Evolutionary conservation across 2,888 invertebrate genomes (phyloP).

Genomic region (Andrena praecox): DNA sequence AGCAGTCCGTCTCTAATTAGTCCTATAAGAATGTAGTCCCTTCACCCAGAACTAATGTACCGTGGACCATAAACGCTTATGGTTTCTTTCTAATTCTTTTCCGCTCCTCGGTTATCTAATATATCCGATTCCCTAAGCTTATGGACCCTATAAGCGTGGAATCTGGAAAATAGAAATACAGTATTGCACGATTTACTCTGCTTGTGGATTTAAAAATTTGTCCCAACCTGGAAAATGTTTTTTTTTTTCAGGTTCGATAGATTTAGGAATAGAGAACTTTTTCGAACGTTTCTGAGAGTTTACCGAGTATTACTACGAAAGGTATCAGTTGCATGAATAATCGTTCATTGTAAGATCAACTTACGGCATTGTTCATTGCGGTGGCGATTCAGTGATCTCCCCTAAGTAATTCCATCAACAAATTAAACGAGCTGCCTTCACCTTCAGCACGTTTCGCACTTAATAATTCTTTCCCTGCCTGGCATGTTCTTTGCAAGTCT

Average conservation of each 20-base stretch:
- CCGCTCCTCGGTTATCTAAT: constrained; percentile 63
- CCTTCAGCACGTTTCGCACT: constrained; percentile 92
- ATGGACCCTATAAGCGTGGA: constrained; percentile 80
- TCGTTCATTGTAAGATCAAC: constrained; percentile 20
- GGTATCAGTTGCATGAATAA: neutral
- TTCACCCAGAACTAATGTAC: constrained; percentile 82
- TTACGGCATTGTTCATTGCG: constrained; percentile 64
- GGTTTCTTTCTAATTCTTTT: constrained; percentile 57
- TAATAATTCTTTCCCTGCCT: constrained; percentile 97
- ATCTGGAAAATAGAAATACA: constrained; percentile 72
- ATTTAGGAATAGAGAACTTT: neutral
- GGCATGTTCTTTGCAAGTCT: constrained; percentile 97
- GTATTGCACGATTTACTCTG: neutral
- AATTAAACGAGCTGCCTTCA: constrained; percentile 95
- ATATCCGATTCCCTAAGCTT: constrained; percentile 80
- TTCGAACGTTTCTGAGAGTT: no score
- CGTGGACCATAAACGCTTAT: constrained; percentile 74
- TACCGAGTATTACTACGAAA: no score
- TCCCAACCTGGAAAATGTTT: neutral
- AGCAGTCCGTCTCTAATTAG: constrained; percentile 71
- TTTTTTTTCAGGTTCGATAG: neutral
- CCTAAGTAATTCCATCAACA: constrained; percentile 97
- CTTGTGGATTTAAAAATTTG: neutral
- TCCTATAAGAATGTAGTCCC: constrained; percentile 80
- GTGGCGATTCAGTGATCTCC: constrained; percentile 92